These are phyloP conservation scores for Hesperia comma DNA, from an alignment of 2,888 invertebrate genomes.

Conservation along the genomic window DNA sequence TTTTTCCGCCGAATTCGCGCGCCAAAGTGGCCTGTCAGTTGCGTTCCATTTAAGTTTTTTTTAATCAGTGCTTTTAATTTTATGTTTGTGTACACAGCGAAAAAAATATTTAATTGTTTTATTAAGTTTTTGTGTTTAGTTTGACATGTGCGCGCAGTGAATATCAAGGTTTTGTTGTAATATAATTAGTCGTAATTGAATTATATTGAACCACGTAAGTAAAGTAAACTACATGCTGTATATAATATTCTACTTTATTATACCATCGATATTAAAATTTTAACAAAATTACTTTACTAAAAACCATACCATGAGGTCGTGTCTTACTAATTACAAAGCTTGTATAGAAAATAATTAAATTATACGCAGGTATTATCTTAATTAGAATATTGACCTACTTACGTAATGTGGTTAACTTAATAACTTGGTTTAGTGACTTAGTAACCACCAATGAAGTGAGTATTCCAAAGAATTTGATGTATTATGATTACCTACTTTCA, in stretches of 20 bases:
- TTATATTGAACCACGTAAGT: conserved; percentile 34
- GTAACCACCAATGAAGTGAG: no score
- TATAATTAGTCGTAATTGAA: conserved; percentile 78
- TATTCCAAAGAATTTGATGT: no score
- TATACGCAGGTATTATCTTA: conserved; percentile 23
- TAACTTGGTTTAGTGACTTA: background rate
- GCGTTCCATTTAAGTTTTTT: conserved; percentile 5
- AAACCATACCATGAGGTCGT: no score
- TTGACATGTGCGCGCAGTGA: conserved; percentile 54
- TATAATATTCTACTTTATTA: conserved; percentile 2
- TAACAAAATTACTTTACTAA: background rate
- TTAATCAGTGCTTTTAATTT: conserved; percentile 3
- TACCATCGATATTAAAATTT: background rate
- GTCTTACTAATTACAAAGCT: background rate
- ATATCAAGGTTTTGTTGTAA: conserved; percentile 65
- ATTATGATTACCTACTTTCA: no score
- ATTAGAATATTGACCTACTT: conserved; percentile 28
- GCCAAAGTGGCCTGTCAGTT: conserved; percentile 32
- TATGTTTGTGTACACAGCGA: conserved; percentile 1
- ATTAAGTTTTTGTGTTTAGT: conserved; percentile 15
- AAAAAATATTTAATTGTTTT: conserved; percentile 3
- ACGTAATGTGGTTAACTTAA: conserved; percentile 22
- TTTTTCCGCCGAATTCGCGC: conserved; percentile 20
- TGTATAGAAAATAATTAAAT: conserved; percentile 18
- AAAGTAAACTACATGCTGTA: conserved; percentile 18